phyloP scores from a whole-genome alignment of 2,113 vertebrate species.

The Vimba vimba region DNA sequence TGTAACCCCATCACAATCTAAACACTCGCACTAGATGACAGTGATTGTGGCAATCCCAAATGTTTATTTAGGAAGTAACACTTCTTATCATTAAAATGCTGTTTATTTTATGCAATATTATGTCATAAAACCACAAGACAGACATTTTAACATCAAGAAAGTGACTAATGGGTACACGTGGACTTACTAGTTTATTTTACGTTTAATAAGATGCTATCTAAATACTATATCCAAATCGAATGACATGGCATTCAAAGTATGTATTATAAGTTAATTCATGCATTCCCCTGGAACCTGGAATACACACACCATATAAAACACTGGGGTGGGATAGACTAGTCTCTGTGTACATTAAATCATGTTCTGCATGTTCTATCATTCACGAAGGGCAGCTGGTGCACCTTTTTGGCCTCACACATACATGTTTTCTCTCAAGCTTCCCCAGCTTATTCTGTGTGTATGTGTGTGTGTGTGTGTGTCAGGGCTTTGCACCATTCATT shows the following conservation, averaged over 20 bases:
- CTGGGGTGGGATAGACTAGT: not conserved
- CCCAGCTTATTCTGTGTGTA: not conserved
- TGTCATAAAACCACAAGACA: not conserved
- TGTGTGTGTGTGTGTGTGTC: not conserved
- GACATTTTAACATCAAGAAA: too few relatives aligned
- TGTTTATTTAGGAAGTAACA: not conserved
- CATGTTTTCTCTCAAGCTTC: not conserved
- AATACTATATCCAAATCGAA: not conserved
- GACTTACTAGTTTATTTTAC: not conserved
- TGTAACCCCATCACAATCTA: not conserved
- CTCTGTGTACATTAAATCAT: constrained; percentile 10
- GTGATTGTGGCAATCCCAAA: not conserved
- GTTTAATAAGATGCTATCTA: not conserved
- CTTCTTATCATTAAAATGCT: not conserved
- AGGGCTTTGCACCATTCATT: not conserved
- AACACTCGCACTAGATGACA: not conserved
- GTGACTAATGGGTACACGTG: not conserved
- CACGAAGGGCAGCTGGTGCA: constrained; percentile 33
- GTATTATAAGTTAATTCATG: not conserved
- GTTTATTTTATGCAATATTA: not conserved
- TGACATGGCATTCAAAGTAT: too few relatives aligned
- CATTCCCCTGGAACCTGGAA: not conserved
- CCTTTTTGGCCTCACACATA: constrained; percentile 2
- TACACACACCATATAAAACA: not conserved
- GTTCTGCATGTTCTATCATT: constrained; percentile 23